phyloP scores from a whole-genome alignment of 2,113 vertebrate species.

The Petrocephalus microphthalmus region DNA sequence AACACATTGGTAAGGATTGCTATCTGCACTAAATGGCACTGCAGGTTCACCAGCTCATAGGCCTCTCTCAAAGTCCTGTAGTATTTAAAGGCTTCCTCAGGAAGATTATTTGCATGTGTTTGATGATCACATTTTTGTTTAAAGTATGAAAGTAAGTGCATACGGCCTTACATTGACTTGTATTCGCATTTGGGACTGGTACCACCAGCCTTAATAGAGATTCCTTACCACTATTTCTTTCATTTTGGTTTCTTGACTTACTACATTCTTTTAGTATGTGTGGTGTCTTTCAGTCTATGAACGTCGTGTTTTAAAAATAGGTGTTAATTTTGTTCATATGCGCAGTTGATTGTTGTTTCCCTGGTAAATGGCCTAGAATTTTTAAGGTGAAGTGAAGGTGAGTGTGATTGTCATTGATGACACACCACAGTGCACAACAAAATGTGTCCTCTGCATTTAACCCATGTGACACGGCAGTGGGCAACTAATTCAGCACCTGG shows the following conservation, averaged over 20 bases:
- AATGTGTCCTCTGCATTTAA: no score
- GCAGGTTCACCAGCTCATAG: background rate
- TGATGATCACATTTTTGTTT: background rate
- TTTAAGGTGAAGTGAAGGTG: background rate
- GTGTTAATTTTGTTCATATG: background rate
- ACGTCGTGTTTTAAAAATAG: background rate
- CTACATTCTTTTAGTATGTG: background rate
- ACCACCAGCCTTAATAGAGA: background rate
- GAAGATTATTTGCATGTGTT: background rate
- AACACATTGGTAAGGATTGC: slow-evolving; percentile 74
- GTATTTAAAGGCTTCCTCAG: background rate
- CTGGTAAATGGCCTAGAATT: background rate
- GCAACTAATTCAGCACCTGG: no score
- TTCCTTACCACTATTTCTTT: background rate
- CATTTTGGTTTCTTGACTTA: background rate
- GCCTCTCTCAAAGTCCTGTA: background rate
- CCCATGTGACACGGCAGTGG: no score
- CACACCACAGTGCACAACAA: no score
- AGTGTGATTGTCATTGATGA: no score
- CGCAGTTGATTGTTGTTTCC: background rate
- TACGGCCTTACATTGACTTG: background rate
- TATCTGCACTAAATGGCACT: background rate
- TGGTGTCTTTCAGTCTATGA: background rate
- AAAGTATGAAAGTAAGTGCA: background rate
- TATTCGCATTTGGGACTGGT: background rate